phyloP scores from a whole-genome alignment of 2,797 vertebrate species.

The Paramormyrops hopkinsi region DNA sequence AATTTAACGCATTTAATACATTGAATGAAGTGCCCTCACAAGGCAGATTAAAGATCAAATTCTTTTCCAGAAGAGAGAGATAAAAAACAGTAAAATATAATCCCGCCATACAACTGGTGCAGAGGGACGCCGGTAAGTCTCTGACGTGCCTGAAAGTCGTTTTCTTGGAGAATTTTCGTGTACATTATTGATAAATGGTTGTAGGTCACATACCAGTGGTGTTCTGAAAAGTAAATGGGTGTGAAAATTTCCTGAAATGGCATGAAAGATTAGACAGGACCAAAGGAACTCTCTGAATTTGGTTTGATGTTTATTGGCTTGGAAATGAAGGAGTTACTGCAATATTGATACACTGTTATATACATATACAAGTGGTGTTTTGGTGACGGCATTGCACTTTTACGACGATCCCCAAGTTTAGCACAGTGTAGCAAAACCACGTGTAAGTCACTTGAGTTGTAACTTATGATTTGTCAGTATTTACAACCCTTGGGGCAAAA shows the following conservation, averaged over 20 bases:
- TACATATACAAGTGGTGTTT: background rate
- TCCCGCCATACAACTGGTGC: background rate
- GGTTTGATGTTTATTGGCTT: background rate
- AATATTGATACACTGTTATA: background rate
- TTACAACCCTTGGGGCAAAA: background rate
- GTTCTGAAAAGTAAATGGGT: background rate
- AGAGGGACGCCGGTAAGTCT: background rate
- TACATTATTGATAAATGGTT: background rate
- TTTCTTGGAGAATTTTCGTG: background rate
- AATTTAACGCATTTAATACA: background rate
- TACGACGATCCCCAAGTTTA: background rate
- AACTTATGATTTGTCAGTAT: background rate
- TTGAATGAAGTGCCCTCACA: background rate
- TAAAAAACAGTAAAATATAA: background rate
- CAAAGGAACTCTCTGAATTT: background rate
- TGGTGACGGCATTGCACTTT: background rate
- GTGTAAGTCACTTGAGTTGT: background rate
- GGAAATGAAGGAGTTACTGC: background rate
- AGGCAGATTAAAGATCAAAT: background rate
- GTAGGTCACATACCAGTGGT: background rate
- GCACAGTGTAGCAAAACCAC: background rate
- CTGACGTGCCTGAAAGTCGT: background rate
- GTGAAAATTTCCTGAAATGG: background rate
- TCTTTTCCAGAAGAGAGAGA: background rate
- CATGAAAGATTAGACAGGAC: background rate